A percentile compares a stretch with the other conserved stretches of the same genome.
phyloP scores from a whole-genome alignment of 2,797 vertebrate genomes.

The Coregonus ussuriensis region DNA sequence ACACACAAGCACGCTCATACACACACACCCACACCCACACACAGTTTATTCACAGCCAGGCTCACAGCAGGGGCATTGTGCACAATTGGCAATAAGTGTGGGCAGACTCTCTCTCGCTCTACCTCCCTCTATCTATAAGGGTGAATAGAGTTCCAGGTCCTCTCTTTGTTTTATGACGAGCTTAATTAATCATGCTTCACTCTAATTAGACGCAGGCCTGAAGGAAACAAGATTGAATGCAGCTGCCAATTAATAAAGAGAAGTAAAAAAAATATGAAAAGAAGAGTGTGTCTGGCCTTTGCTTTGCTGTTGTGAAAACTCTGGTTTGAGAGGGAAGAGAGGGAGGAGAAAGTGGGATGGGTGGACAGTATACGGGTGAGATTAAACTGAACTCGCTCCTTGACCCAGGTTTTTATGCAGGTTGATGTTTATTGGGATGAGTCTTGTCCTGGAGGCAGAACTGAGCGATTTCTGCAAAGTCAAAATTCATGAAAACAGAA shows the following conservation, averaged over 20 bases:
- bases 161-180: slow-evolving; percentile 45
- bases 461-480: no score
- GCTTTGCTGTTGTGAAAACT: not conserved
- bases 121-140: not conserved
- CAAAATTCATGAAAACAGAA: no score
- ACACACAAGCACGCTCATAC: no score
- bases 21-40: not conserved
- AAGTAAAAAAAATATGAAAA: slow-evolving; percentile 23
- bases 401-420: not conserved
- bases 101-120: not conserved
- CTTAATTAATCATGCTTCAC: slow-evolving; percentile 59
- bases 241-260: slow-evolving; percentile 28
- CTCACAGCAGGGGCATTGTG: not conserved
- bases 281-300: not conserved
- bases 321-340: not conserved
- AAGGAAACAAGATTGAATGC: slow-evolving; percentile 46
- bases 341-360: not conserved
- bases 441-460: no score
- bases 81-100: not conserved
- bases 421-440: no score
- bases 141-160: slow-evolving; percentile 9
- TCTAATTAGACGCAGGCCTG: slow-evolving; percentile 53
- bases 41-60: not conserved
- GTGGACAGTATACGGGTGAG: not conserved
- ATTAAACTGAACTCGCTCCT: not conserved